Base-by-base conservation (phyloP, 2,888 invertebrate genomes). In the Chloroclystis v-ata region DNA sequence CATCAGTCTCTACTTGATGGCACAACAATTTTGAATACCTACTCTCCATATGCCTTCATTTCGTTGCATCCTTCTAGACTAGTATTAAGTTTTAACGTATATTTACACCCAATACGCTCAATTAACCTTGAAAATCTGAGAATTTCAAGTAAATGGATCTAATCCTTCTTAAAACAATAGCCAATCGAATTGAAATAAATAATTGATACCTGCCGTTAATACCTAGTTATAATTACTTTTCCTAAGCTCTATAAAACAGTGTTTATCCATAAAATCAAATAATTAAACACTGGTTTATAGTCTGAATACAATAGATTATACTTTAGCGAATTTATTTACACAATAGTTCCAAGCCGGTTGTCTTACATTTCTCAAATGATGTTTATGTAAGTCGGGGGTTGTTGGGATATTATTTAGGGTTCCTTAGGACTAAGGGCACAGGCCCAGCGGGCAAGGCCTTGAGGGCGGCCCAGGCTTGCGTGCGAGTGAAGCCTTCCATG, bases 391-490 rank as follows among this genome's bases (percentile, higher is more conserved):
- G n/a, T n/a, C n/a, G n/a, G n/a, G n/a, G n/a, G n/a, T n/a, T n/a
- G n/a, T 29, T 14, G 28, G 48, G 13, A 5, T 40, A 47, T 42
- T 46, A 49, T n/a, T 63, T 67, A 59, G 85, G 83, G 62, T 86
- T 86, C 60, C 73, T 78, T 51, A 89, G 76, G 47, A 86, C 75
- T 49, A 95, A 84, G 54, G 90, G 90, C 56, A 96, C 93, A 69
- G 92, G 92, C 46, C 97, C 97, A 71, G 95, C 93, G 43, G 95
- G 94, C 57, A 97, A 82, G 66, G 95, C 94, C 81, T 97, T 97
- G 89, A 98, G 93, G 52, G 94, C 91, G 60, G 95, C 95, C 97
- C 97, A 97, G 43, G 96, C 97, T 83, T 97, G 96, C 60, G 96
- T 96, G 66, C 97, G 92, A n/a, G 97, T 94, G 90, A 96, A 93